A percentile compares a stretch with the other conserved stretches of the same genome.
These are phyloP conservation scores for Cephus sareptanus DNA, from an alignment of 2,888 invertebrate genomes.

Conservation along the genomic window DNA sequence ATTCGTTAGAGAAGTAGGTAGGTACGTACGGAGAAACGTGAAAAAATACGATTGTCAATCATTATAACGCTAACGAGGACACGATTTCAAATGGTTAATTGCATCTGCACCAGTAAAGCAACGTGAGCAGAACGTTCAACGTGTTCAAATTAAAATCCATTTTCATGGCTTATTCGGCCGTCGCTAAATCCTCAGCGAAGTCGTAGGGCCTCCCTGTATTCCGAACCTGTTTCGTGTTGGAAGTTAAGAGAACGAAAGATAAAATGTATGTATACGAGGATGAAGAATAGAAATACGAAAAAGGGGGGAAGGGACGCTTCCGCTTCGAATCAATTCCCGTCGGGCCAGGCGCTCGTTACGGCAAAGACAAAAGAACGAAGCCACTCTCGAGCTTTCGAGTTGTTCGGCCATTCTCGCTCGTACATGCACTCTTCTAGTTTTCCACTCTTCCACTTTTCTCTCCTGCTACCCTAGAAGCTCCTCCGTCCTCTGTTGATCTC, in stretches of 20 bases:
- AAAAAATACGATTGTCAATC: background rate
- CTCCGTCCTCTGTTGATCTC: background rate
- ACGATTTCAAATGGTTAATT: background rate
- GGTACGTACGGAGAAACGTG: background rate
- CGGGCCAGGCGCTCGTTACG: slow-evolving; percentile 24
- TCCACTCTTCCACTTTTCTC: background rate
- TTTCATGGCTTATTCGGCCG: background rate
- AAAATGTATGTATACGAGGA: background rate
- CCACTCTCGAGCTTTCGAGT: background rate
- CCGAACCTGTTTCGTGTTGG: background rate
- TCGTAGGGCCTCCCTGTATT: background rate
- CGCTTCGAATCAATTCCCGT: slow-evolving; percentile 25
- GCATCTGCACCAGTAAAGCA: background rate
- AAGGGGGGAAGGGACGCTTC: background rate
- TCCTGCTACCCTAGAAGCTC: background rate
- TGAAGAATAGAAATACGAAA: background rate
- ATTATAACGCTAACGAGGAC: slow-evolving; percentile 1
- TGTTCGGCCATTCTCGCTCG: slow-evolving; percentile 7
- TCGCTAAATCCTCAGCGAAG: background rate
- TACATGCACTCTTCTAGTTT: background rate
- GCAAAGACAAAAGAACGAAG: slow-evolving; percentile 13
- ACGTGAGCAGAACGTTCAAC: slow-evolving; percentile 3
- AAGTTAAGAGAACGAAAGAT: background rate
- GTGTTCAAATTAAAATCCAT: background rate
- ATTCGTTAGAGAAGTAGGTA: background rate